These are phyloP conservation scores for Micrasema minimum DNA, from an alignment of 1,140 invertebrate species.

Conservation along the genomic window DNA sequence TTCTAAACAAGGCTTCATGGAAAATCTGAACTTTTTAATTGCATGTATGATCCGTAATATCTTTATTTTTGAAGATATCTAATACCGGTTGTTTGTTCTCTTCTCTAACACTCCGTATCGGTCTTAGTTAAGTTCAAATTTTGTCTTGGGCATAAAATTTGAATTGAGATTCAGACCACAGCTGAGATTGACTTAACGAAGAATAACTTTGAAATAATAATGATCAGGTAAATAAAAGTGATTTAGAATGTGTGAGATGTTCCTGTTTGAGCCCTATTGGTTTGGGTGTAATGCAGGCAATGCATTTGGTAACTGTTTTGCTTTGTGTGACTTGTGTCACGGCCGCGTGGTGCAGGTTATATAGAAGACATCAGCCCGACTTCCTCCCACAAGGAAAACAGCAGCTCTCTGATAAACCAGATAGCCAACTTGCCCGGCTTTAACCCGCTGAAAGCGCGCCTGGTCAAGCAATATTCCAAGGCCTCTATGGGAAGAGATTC, in stretches of 20 bases:
- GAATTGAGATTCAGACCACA: too few relatives aligned
- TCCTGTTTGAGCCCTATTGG: conserved; percentile 10
- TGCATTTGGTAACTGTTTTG: conserved; percentile 45
- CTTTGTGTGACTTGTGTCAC: conserved; percentile 46
- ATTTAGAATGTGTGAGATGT: neutral
- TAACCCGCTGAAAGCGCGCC: conserved; percentile 72
- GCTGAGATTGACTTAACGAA: too few relatives aligned
- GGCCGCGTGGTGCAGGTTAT: conserved; percentile 38
- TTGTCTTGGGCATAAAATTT: too few relatives aligned
- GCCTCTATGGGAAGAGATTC: conserved; percentile 66
- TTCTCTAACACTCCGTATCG: too few relatives aligned
- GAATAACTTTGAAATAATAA: too few relatives aligned
- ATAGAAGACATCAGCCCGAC: conserved; percentile 65
- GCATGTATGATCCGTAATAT: too few relatives aligned
- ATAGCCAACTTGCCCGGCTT: conserved; percentile 73
- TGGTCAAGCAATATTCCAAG: conserved; percentile 73
- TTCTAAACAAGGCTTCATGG: too few relatives aligned
- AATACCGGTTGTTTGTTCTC: too few relatives aligned
- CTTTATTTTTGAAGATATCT: too few relatives aligned
- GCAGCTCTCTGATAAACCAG: conserved; percentile 73
- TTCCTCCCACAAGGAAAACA: conserved; percentile 69
- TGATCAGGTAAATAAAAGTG: too few relatives aligned
- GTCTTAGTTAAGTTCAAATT: too few relatives aligned
- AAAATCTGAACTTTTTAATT: too few relatives aligned
- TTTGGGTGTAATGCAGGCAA: conserved; percentile 8